These are phyloP conservation scores for Harmothoe impar DNA, from an alignment of 2,888 invertebrate species.

Conservation along the genomic window DNA sequence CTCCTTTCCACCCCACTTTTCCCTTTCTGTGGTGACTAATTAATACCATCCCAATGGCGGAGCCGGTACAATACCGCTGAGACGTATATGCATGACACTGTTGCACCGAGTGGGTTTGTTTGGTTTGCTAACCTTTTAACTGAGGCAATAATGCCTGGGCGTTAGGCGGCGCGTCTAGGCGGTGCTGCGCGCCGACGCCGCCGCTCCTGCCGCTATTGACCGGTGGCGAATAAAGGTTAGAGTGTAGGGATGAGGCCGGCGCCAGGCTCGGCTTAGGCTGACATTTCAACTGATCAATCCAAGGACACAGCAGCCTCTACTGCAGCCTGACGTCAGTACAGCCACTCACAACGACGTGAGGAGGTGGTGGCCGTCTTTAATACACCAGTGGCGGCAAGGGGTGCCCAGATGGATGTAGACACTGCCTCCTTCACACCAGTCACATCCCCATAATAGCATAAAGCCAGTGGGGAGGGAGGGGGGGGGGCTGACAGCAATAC, in stretches of 20 bases:
- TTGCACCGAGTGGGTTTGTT: neutral
- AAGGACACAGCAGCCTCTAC: slow-evolving; percentile 18
- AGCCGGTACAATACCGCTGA: neutral
- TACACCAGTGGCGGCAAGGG: no score
- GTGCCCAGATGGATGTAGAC: no score
- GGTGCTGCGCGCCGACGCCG: neutral
- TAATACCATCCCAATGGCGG: no score
- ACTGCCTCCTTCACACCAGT: no score
- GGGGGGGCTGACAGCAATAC: neutral
- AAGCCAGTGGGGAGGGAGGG: no score
- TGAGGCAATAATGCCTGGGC: slow-evolving; percentile 1
- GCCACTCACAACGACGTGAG: neutral
- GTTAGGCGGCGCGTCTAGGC: no score
- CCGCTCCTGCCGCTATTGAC: neutral
- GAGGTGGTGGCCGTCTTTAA: no score
- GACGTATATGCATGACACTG: neutral
- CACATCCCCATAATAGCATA: no score
- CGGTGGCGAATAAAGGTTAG: neutral
- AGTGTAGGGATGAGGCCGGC: slow-evolving; percentile 14
- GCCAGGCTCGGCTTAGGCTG: slow-evolving; percentile 25
- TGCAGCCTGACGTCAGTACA: slow-evolving; percentile 25
- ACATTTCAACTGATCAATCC: slow-evolving; percentile 51
- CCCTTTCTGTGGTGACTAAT: no score
- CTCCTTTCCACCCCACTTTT: no score
- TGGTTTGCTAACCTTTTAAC: neutral